These are phyloP conservation scores for Sarcoramphus papa DNA, from an alignment of 2,797 vertebrate species.

Conservation along the genomic window DNA sequence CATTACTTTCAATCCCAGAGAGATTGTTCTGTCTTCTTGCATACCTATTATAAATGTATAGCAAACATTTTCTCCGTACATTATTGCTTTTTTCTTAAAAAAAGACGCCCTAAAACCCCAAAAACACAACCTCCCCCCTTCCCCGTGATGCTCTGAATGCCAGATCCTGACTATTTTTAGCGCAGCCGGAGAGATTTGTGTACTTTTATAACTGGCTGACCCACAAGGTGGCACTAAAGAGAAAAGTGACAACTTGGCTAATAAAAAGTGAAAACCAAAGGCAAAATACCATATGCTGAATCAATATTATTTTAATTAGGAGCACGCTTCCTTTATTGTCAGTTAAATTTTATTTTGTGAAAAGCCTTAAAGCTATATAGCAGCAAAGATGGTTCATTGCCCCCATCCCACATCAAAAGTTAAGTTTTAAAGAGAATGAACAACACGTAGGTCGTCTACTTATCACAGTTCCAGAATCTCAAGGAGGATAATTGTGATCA, in stretches of 20 bases:
- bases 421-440: slow-evolving; percentile 35
- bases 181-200: background rate
- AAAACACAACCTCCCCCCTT: background rate
- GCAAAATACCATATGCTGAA: slow-evolving; percentile 56
- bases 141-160: background rate
- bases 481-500: background rate
- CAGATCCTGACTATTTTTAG: background rate
- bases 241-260: slow-evolving; percentile 70
- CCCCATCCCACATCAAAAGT: slow-evolving; percentile 16
- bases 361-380: slow-evolving; percentile 36
- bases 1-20: slow-evolving; percentile 61
- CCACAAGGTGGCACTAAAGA: slow-evolving; percentile 83
- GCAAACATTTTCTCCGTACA: slow-evolving; percentile 8
- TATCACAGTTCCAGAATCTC: background rate
- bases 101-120: background rate
- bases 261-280: slow-evolving; percentile 62
- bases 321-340: slow-evolving; percentile 44
- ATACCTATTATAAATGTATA: slow-evolving; percentile 54
- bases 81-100: background rate
- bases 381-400: background rate
- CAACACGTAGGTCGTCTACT: background rate
- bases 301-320: slow-evolving; percentile 63
- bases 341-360: slow-evolving; percentile 52
- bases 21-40: slow-evolving; percentile 50
- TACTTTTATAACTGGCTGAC: slow-evolving; percentile 51